Evolutionary conservation across 2,888 invertebrate genomes (phyloP), one percentile per base, ranked within the genome.

Genomic region (Apodemia hepburni): DNA sequence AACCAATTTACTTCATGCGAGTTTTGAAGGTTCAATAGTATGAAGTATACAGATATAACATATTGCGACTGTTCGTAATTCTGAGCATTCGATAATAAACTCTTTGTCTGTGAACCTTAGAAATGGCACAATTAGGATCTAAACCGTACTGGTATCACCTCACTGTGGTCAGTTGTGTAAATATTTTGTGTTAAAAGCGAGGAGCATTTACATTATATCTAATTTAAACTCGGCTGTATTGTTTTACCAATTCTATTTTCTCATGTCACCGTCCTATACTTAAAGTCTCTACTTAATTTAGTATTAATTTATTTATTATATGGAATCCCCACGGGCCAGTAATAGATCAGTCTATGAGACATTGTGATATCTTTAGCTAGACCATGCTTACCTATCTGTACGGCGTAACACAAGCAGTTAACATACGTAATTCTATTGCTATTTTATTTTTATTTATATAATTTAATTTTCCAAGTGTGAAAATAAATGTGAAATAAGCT

Each of bases 221-320:
- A 74, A 73, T 71, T 73, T 76, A 70, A 73, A 75, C 74, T 75
- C 74, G 79, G 77, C 77, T 81, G 79, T 83, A 84, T 75, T 77
- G 79, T 84, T 76, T 82, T 79, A 83, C 82, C 70, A 68, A 66
- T 64, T 69, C 68, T 71, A 68, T 70, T 68, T 68, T 77, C 78
- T 77, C 78, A 77, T 71, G 71, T 82, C 84, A 79, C 90, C 90
- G 90, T 90, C 90, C 88, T 85, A 80, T 81, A 84, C 78, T 86
- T 82, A 82, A 83, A 79, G 78, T 83, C 77, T 84, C 84, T 88
- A 89, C 87, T 91, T 89, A 89, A 88, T 87, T 89, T 88, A 89
- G 86, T 85, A 75, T 80, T 85, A 86, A 84, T 86, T 85, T 77
- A 77, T 82, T 85, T 82, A 80, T 82, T 80, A 75, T 78, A 65